phyloP scores from a whole-genome alignment of 2,113 vertebrate species.

The Heterochromis multidens region DNA sequence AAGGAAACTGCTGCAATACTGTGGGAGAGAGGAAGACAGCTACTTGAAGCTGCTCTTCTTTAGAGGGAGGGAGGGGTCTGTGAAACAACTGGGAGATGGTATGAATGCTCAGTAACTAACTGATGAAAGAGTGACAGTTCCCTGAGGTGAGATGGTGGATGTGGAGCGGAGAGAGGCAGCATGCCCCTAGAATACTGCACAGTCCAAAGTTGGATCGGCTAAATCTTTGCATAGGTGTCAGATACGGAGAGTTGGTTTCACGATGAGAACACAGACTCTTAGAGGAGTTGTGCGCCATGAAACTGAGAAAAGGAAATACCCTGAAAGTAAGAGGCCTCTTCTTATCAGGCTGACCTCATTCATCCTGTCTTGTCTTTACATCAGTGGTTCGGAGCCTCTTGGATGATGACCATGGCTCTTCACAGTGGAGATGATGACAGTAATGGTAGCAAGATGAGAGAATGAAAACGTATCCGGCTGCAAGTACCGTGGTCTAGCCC shows the following conservation, averaged over 20 bases:
- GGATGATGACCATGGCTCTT: neutral
- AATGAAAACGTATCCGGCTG: slow-evolving; percentile 7
- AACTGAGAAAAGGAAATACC: neutral
- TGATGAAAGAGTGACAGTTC: slow-evolving; percentile 67
- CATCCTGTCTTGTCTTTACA: slow-evolving; percentile 9
- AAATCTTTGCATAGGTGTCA: slow-evolving; percentile 43
- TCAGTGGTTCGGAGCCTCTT: neutral
- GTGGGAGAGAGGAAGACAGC: slow-evolving; percentile 57
- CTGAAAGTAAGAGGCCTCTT: neutral
- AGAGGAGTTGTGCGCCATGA: neutral
- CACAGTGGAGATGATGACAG: slow-evolving; percentile 7
- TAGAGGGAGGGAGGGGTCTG: slow-evolving; percentile 24
- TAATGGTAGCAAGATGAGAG: slow-evolving; percentile 26
- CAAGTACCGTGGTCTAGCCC: neutral
- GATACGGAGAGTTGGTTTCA: slow-evolving; percentile 19
- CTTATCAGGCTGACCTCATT: slow-evolving; percentile 38
- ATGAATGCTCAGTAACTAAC: slow-evolving; percentile 57
- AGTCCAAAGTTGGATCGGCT: slow-evolving; percentile 34
- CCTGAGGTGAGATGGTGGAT: slow-evolving; percentile 55
- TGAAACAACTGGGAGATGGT: slow-evolving; percentile 21
- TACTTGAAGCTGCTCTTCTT: slow-evolving; percentile 46
- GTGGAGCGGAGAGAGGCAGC: slow-evolving; percentile 44
- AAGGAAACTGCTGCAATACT: slow-evolving; percentile 45
- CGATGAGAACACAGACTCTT: slow-evolving; percentile 7
- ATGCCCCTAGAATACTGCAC: slow-evolving; percentile 47